phyloP scores from a whole-genome alignment of 92 coral and sea anemone species.

The Micromussa lordhowensis region DNA sequence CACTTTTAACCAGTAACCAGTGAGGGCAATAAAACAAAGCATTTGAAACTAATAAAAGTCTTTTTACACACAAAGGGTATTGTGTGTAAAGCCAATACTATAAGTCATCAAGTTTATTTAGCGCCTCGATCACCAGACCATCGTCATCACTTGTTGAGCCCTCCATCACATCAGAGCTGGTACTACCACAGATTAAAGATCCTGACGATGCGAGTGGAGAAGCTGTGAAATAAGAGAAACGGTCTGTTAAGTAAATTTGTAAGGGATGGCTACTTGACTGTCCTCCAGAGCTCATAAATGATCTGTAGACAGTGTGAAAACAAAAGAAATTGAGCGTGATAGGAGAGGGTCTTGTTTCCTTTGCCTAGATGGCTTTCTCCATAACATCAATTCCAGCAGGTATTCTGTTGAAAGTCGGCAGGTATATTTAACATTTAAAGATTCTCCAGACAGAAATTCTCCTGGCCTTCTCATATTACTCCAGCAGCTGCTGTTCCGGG shows the following conservation, averaged over 20 bases:
- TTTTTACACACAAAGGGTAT: constrained; percentile 5
- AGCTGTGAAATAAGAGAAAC: constrained; percentile 28
- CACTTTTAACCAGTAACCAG: neutral
- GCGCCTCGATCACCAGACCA: constrained; percentile 98
- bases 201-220: constrained; percentile 36
- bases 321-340: no score
- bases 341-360: no score
- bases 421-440: no score
- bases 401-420: no score
- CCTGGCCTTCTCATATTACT: no score
- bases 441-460: no score
- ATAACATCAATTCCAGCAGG: no score
- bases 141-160: constrained; percentile 90
- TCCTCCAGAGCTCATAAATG: no score
- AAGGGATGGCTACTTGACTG: no score
- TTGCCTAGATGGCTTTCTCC: no score
- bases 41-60: neutral
- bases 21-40: neutral
- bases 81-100: constrained; percentile 64
- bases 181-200: constrained; percentile 42
- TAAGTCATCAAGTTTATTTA: constrained; percentile 68
- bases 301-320: no score
- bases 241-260: neutral
- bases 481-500: no score
- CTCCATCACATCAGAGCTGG: constrained; percentile 81